phyloP scores from a whole-genome alignment of 92 coral and sea anemone genomes.

The Umimayanthus kanabou region DNA sequence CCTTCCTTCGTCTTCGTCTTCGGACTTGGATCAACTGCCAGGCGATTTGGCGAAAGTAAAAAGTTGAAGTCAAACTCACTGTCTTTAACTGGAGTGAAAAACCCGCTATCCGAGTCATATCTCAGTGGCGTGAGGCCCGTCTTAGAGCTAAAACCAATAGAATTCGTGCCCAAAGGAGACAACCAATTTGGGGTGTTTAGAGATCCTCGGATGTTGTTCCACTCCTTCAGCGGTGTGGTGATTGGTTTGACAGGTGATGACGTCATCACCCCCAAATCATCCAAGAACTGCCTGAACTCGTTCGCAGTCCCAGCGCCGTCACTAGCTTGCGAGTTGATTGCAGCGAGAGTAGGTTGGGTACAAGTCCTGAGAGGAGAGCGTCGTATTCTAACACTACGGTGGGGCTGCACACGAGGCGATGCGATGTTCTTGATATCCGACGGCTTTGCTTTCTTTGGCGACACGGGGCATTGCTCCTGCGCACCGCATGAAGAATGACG shows the following conservation, averaged over 20 bases:
- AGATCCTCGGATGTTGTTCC: conserved; percentile 48
- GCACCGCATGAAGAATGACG: neutral
- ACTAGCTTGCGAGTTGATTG: conserved; percentile 72
- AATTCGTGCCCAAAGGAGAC: conserved; percentile 51
- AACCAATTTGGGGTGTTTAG: conserved; percentile 52
- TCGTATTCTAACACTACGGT: conserved; percentile 7
- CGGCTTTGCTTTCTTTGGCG: conserved; percentile 36
- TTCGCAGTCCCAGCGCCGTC: conserved; percentile 49
- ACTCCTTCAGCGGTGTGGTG: conserved; percentile 63
- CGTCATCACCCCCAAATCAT: conserved; percentile 32
- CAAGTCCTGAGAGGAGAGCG: conserved; percentile 70
- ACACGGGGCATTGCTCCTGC: neutral
- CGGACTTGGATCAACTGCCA: conserved; percentile 42
- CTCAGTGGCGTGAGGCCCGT: conserved; percentile 75
- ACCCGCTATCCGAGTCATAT: conserved; percentile 74
- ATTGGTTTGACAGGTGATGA: conserved; percentile 70
- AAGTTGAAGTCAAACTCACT: conserved; percentile 79
- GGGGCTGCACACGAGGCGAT: neutral
- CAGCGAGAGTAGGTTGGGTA: conserved; percentile 84
- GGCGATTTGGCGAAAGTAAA: conserved; percentile 72
- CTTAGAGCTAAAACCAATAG: conserved; percentile 41
- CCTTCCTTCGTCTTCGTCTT: conserved; percentile 67
- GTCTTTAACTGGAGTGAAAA: conserved; percentile 78
- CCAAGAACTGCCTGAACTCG: conserved; percentile 46
- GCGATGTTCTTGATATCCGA: conserved; percentile 28